Percentiles rank a stretch among this genome's conserved stretches.
Conservation (phyloP, 2,888 invertebrate genomes). For the Dasypogon diadema region DNA sequence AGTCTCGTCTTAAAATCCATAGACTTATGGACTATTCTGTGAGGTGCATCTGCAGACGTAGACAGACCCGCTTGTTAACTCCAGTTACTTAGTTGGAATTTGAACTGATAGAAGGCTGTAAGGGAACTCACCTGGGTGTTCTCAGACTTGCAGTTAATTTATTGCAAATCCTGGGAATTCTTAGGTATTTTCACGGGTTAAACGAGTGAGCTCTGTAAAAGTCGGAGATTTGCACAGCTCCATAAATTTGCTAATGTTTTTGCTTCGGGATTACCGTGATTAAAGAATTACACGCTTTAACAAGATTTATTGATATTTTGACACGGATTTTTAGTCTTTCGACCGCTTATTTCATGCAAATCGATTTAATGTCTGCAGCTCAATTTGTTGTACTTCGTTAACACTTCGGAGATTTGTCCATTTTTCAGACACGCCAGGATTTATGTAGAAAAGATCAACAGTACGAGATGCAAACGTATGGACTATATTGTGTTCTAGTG, state of each 20-base stretch:
- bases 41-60: not conserved
- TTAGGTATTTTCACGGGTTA: not conserved
- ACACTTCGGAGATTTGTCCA: no score
- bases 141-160: not conserved
- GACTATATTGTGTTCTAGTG: no score
- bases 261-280: not conserved
- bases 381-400: no score
- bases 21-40: not conserved
- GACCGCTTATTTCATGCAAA: not conserved
- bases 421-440: no score
- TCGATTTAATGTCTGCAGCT: not conserved
- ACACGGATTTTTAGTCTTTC: not conserved
- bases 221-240: not conserved
- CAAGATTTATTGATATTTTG: constrained; percentile 4
- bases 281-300: not conserved
- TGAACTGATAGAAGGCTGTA: not conserved
- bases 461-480: no score
- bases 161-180: not conserved
- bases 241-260: constrained; percentile 1
- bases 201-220: not conserved
- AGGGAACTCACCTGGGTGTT: not conserved
- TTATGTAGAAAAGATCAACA: no score
- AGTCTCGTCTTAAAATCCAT: not conserved
- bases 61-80: constrained; percentile 5
- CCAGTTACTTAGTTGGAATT: not conserved